Evolutionary conservation across 2,113 vertebrate genomes (phyloP), one percentile per base, ranked within the genome.

Genomic region (Rhinopomastus cyanomelas): DNA sequence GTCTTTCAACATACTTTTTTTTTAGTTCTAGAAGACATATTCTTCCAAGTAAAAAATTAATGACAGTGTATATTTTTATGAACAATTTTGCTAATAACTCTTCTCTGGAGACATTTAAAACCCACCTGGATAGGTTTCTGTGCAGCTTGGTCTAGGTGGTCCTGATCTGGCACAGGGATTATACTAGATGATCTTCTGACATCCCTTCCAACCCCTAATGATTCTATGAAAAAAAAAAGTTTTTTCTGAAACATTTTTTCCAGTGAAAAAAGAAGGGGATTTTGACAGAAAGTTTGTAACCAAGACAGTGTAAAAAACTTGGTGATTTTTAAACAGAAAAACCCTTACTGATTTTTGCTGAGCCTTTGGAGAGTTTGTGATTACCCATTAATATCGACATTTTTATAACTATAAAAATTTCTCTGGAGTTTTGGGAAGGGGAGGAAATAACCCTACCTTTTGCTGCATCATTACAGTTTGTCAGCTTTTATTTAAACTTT

Each of bases 301-400:
- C 7, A 42, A 68, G 37, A 44, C 9, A 44, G 5, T 2, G 6
- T 7, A 72, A 42, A 30, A 61, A 72, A 37, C 7, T 4, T 21
- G 3, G 3, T 51, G 26, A 65, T 36, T 69, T 87, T 65, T 39
- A 75, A 82, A 46, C 1, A 57, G 29, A 36, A 89, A 52, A n/a
- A 17, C 0, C 3, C 15, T 15, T 2, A 17, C 5, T 30, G 5
- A 1, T 14, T 62, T 84, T 34, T 34, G 3, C 7, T 37, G n/a
- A 39, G 60, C 12, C n/a, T 44, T 61, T 37, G 16, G 18, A 80
- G 44, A 72, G 32, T 53, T 64, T 44, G 18, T 68, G 14, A 37
- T 72, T 79, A 9, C 13, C 72, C 15, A 67, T 5, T 30, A 25
- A 37, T 60, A 53, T 18, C 56, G 32, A 32, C 26, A n/a, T 71